Base-by-base conservation (phyloP, 1,140 invertebrate genomes). In the Melipona quadrifasciata region DNA sequence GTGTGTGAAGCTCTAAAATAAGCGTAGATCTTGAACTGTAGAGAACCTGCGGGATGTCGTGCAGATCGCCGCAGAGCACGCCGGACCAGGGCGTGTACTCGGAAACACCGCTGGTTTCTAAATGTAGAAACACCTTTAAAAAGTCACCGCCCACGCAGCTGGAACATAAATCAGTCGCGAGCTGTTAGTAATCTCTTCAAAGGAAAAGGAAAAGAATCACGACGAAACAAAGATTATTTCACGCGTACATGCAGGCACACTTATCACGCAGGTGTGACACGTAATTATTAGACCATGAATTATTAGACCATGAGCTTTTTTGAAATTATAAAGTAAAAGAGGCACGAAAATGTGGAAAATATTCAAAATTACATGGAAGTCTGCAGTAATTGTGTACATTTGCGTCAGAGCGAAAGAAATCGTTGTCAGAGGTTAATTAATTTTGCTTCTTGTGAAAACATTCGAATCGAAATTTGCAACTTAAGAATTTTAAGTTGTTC, bases 21-120 rank as follows among this genome's bases (percentile, higher is more conserved):
- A 98, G 95, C n/a, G 96, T 96, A 0, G 97, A 96, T 79, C 96
- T 96, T 1, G 97, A 97, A n/a, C 97, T 98, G 95, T 98, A 98
- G 82, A 98, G 95, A 14, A 97, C 96, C 87, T 96, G 96, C 17
- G 97, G 97, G 67, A 97, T 96, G 91, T 98, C 96, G 57, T 94
- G 93, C 85, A 97, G 95, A 85, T 96, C 96, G 67, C 97, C 97
- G 91, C 98, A 98, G 31, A 98, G 95, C 86, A 97, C 95, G 65
- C 96, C 95, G 34, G 97, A 96, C 96, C 97, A 97, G 21, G 96
- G 96, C 47, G 97, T 97, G 79, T 97, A 96, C 93, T 98, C 97
- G 91, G 97, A 98, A 88, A 98, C 96, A 2, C 95, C 95, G 10
- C 96, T 95, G 83, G 95, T 93, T 80, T 96, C 96, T 92, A 96